phyloP scores from a whole-genome alignment of 2,113 vertebrate genomes.

The Fregata magnificens region DNA sequence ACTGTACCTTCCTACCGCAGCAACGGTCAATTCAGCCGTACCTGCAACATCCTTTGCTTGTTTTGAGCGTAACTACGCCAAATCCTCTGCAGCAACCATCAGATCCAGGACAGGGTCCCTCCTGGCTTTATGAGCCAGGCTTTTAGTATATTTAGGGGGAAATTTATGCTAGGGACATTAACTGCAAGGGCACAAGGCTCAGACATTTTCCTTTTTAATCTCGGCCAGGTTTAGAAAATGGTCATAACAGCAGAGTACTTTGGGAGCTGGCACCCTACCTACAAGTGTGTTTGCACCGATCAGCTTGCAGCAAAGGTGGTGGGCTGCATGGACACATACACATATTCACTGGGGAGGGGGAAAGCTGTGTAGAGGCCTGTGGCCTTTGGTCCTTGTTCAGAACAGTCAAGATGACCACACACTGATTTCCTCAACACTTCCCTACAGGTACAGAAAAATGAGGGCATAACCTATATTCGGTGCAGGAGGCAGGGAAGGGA shows the following conservation, averaged over 20 bases:
- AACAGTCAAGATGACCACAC: background rate
- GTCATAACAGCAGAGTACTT: background rate
- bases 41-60: background rate
- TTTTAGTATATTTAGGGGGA: background rate
- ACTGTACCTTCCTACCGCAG: background rate
- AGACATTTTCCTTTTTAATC: background rate
- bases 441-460: background rate
- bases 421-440: background rate
- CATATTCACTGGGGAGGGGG: background rate
- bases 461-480: background rate
- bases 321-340: background rate
- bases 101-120: background rate
- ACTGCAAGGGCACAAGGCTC: background rate
- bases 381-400: background rate
- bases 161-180: slow-evolving; percentile 1
- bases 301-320: background rate
- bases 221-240: background rate
- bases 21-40: background rate
- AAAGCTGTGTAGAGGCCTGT: background rate
- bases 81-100: background rate
- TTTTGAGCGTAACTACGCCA: accelerated
- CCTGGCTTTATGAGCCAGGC: background rate
- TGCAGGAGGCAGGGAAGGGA: background rate
- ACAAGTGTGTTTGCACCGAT: background rate
- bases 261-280: background rate